These are phyloP conservation scores for Meandrusa payeni DNA, from an alignment of 2,888 invertebrate genomes.

Conservation along the genomic window DNA sequence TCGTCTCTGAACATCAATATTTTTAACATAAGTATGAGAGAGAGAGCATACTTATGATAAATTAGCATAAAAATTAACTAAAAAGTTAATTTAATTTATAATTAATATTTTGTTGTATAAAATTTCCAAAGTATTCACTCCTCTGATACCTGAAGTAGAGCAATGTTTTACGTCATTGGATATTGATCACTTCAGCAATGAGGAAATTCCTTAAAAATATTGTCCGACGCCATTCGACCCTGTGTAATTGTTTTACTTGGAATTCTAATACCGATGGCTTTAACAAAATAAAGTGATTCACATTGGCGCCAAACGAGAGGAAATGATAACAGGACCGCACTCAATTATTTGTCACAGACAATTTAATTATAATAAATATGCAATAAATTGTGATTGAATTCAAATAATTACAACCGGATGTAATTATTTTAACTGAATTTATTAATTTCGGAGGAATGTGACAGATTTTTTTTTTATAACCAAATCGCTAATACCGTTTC, in stretches of 20 bases:
- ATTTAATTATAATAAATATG: constrained; percentile 20
- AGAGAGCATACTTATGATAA: too few species aligned
- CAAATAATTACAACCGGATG: constrained; percentile 14
- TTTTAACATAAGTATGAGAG: too few species aligned
- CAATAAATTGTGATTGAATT: constrained; percentile 12
- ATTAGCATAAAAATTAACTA: too few species aligned
- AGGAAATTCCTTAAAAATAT: too few species aligned
- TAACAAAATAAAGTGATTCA: constrained; percentile 10
- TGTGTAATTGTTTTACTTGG: constrained; percentile 7
- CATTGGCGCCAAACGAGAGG: constrained; percentile 13
- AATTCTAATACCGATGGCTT: constrained; percentile 9
- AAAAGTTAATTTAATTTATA: too few species aligned
- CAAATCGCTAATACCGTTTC: background rate
- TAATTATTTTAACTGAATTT: constrained; percentile 10
- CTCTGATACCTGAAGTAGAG: too few species aligned
- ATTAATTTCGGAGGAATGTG: constrained; percentile 8
- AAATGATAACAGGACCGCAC: constrained; percentile 18
- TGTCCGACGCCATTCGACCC: too few species aligned
- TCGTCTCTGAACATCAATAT: too few species aligned
- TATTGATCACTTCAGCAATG: too few species aligned
- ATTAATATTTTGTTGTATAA: too few species aligned
- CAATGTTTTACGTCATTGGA: too few species aligned
- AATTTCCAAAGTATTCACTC: too few species aligned
- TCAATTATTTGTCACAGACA: constrained; percentile 12
- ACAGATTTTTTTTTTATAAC: constrained; percentile 18